Conservation (phyloP, 2,113 vertebrate genomes). For the Pomatostomus ruficeps region DNA sequence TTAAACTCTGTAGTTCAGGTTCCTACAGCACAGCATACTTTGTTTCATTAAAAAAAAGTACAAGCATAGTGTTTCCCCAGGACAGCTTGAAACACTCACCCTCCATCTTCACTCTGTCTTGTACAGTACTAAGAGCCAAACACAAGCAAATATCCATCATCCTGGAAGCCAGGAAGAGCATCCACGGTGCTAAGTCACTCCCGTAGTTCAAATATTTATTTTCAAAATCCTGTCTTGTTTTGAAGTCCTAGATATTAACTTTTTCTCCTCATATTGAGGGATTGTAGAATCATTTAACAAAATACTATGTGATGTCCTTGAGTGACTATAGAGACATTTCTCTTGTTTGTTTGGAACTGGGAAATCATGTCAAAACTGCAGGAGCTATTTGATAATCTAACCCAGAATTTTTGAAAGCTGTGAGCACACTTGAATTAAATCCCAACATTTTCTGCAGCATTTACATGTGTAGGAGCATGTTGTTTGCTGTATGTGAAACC, state of each 20-base stretch:
- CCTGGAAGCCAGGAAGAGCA: not conserved
- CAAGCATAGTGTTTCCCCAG: not conserved
- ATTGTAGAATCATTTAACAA: not conserved
- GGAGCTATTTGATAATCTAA: not conserved
- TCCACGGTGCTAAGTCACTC: not conserved
- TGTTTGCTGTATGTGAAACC: not conserved
- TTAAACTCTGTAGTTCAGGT: not conserved
- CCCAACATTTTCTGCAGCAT: not conserved
- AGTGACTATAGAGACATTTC: not conserved
- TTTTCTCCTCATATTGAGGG: not conserved
- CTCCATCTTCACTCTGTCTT: not conserved
- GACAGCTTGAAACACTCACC: not conserved
- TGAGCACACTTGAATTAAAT: not conserved
- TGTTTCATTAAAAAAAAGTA: not conserved
- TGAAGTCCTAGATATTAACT: not conserved
- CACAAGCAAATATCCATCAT: not conserved
- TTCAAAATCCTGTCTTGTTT: not conserved
- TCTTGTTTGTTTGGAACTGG: not conserved
- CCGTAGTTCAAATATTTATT: not conserved
- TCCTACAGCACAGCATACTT: not conserved
- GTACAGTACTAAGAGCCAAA: not conserved
- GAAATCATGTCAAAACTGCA: not conserved
- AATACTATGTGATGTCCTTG: not conserved
- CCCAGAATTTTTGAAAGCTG: not conserved
- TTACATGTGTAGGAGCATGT: not conserved